Conservation (phyloP, 2,888 invertebrate genomes). For the Tuta absoluta region DNA sequence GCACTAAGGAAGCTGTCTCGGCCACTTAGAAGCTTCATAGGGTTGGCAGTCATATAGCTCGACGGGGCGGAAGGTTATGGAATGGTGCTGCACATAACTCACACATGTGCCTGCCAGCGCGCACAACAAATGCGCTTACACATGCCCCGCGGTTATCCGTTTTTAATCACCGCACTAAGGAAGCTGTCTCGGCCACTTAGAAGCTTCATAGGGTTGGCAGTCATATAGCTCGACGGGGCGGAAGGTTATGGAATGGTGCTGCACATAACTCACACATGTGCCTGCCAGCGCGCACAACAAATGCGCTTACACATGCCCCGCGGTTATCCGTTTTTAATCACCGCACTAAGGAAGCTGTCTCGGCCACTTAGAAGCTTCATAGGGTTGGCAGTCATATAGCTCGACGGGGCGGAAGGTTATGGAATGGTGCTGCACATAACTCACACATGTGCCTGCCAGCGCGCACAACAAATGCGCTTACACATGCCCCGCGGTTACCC, state of each 20-base stretch:
- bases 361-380: slow-evolving; percentile 43
- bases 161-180: slow-evolving; percentile 54
- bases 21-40: too few species aligned
- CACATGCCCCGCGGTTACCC: slow-evolving; percentile 41
- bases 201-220: slow-evolving; percentile 20
- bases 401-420: too few species aligned
- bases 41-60: too few species aligned
- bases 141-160: slow-evolving; percentile 42
- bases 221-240: too few species aligned
- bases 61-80: too few species aligned
- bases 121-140: slow-evolving; percentile 40
- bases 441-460: slow-evolving; percentile 4
- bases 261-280: not conserved
- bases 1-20: too few species aligned
- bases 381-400: too few species aligned
- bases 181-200: slow-evolving; percentile 52
- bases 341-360: slow-evolving; percentile 54
- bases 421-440: not conserved
- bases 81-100: not conserved
- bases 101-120: not conserved
- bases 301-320: slow-evolving; percentile 37
- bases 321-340: slow-evolving; percentile 51
- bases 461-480: slow-evolving; percentile 39
- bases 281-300: slow-evolving; percentile 33
- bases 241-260: too few species aligned